These are phyloP conservation scores for Xyrichtys novacula DNA, from an alignment of 2,797 vertebrate species.

Conservation along the genomic window DNA sequence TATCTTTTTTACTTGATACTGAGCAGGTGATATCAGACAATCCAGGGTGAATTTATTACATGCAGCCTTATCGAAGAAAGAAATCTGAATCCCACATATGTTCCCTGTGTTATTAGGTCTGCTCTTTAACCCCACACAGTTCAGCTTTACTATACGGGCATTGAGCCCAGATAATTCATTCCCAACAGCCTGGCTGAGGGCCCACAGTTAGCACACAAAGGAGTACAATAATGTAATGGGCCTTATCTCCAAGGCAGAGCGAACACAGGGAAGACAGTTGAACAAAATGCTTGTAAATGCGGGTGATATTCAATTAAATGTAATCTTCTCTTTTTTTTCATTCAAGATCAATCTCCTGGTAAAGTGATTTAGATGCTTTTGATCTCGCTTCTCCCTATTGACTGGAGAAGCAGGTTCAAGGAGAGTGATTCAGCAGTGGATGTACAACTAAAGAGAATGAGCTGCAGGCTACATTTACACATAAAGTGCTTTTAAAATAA, in stretches of 20 bases:
- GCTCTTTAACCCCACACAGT: constrained; percentile 72
- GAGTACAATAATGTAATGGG: constrained; percentile 82
- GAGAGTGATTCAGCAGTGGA: constrained; percentile 44
- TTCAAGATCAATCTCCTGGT: constrained; percentile 69
- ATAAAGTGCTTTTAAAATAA: constrained; percentile 39
- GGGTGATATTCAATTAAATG: constrained; percentile 79
- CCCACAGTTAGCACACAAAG: constrained; percentile 75
- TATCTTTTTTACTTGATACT: not conserved
- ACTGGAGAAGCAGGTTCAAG: constrained; percentile 50
- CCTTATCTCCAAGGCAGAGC: constrained; percentile 77
- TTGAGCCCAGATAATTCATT: constrained; percentile 80
- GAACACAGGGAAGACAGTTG: constrained; percentile 68
- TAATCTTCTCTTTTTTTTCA: constrained; percentile 70
- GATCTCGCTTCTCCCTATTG: constrained; percentile 60
- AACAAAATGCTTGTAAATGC: constrained; percentile 80
- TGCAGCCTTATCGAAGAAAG: constrained; percentile 30
- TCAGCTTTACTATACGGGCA: constrained; percentile 70
- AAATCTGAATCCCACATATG: constrained; percentile 57
- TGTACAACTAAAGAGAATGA: constrained; percentile 7
- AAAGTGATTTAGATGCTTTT: constrained; percentile 77
- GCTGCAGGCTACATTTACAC: constrained; percentile 24
- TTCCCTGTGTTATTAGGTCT: constrained; percentile 52
- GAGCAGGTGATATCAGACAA: constrained; percentile 13
- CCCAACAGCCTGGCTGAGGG: constrained; percentile 72
- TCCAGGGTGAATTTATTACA: constrained; percentile 24